Evolutionary conservation across 2,888 invertebrate species (phyloP), one percentile per base, ranked within the genome.

Genomic region (Brachyptera risi): DNA sequence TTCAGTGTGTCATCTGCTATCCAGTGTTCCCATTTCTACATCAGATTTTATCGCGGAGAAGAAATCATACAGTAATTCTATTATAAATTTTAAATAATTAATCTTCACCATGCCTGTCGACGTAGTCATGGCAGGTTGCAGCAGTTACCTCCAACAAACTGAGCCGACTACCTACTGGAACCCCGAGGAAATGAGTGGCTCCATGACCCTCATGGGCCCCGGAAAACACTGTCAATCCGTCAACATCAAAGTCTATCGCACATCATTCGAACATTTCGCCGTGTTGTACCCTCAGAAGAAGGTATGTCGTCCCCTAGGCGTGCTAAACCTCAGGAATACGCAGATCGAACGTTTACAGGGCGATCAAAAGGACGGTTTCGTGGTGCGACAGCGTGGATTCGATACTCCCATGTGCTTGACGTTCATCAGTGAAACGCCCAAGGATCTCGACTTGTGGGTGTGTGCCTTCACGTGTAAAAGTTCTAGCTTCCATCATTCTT

Each of bases 271-370:
- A 69, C 84, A 85, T 68, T 85, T 85, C 68, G 83, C 83, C 1
- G 84, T 84, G 5, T 80, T 85, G 27, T 84, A 83, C 66, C 84
- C 84, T 5, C 80, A 83, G 71, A 83, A 83, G 73, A 80, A 83
- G 68, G 76, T 84, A 11, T 80, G 83, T 65, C 80, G 83, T 65
- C 80, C 85, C 0, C 73, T 82, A 37, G 83, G 83, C 0, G 84
- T 84, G 1, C 76, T 84, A 40, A 84, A 84, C 71, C 72, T 85
- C 65, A 76, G 80, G 67, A 84, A 83, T 68, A 83, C 83, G 11
- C 75, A 73, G n/a, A 78, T 83, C 47, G 82, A 83, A 67, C 76
- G 78, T 51, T 75, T 76, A 40, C 75, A 77, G 2, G 78, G 77
- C 63, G 76, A 59, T 23, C 65, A 67, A 21, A 66, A 67, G 40